These are phyloP conservation scores for Tromatobia lineatoria DNA, from an alignment of 2,888 invertebrate species.

Conservation along the genomic window DNA sequence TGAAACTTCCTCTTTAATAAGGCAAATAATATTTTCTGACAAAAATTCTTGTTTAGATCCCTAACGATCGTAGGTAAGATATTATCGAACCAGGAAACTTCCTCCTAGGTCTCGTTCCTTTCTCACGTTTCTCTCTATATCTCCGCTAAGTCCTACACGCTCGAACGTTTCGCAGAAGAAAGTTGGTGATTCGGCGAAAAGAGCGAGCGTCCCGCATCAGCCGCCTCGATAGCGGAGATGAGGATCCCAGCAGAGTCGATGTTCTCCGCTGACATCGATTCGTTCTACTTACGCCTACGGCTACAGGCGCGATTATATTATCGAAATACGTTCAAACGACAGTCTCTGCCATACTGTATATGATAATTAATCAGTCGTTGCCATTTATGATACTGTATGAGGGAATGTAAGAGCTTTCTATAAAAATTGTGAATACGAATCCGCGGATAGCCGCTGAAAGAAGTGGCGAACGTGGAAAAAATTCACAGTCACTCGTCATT, in stretches of 20 bases:
- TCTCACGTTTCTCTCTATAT: slow-evolving; percentile 8
- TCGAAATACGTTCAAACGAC: slow-evolving; percentile 22
- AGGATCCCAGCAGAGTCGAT: not conserved
- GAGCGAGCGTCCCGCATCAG: not conserved
- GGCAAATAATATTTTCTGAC: too few species aligned
- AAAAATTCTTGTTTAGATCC: too few species aligned
- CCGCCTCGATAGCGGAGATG: slow-evolving; percentile 11
- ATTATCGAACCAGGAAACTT: not conserved
- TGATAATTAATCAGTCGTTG: slow-evolving; percentile 19
- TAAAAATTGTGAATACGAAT: slow-evolving; percentile 13
- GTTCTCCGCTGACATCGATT: slow-evolving; percentile 25
- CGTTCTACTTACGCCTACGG: slow-evolving; percentile 4
- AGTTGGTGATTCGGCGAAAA: slow-evolving; percentile 37
- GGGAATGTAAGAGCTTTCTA: slow-evolving; percentile 45
- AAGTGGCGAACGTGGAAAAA: slow-evolving; percentile 5
- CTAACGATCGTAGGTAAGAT: not conserved
- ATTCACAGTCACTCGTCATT: slow-evolving; percentile 17
- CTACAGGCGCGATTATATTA: slow-evolving; percentile 9
- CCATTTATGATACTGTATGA: not conserved
- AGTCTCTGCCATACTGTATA: not conserved
- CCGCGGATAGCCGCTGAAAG: not conserved
- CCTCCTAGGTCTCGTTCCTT: slow-evolving; percentile 4
- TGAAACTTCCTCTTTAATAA: too few species aligned
- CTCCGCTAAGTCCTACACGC: not conserved
- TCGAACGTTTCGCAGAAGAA: slow-evolving; percentile 37